Evolutionary conservation across 2,113 vertebrate genomes (phyloP), one percentile per base, ranked within the genome.

Genomic region (Channa maculata): DNA sequence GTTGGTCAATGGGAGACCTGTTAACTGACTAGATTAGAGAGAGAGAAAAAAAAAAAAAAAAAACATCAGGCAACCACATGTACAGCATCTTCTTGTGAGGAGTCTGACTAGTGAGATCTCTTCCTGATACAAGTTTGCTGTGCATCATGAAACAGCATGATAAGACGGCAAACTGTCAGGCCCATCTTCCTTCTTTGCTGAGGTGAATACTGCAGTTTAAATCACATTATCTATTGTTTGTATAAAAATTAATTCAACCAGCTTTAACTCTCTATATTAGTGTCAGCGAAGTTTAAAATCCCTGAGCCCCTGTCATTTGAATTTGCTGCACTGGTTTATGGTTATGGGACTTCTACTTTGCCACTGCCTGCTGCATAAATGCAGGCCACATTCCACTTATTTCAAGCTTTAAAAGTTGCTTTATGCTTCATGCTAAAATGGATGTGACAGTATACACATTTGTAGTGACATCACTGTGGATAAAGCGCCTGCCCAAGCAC

Each of bases 21-120:
- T 24, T 24, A 24, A 34, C 43, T 63, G 71, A 85, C 41, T 75
- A 48, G 57, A 83, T 78, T 79, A 79, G 39, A 70, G 75, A 59
- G 13, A 64, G 38, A 71, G 37, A 46, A 71, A 75, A 85, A 70
- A 75, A 39, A 64, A 37, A 71, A 41, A 46, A 71, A 75, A 85
- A 70, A 75, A 39, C 37, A 70, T 74, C 79, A 39, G 49, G 57
- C 46, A 51, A 70, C n/a, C 24, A 41, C 59, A 54, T 38, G 49
- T 12, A 2, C 24, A 24, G 24, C 24, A 24, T 41, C 50, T 36
- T 72, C 62, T 48, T 65, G 71, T 80, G 64, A 71, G 55, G 52
- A 70, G 79, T 69, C 45, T 7, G 13, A 65, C 38, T 3, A 6
- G 38, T 48, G 44, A 71, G 53, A 82, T 79, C 59, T 44, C 57